Evolutionary conservation across 2,797 vertebrate species (phyloP).

Genomic region (Sebastiscus albofasciatus): DNA sequence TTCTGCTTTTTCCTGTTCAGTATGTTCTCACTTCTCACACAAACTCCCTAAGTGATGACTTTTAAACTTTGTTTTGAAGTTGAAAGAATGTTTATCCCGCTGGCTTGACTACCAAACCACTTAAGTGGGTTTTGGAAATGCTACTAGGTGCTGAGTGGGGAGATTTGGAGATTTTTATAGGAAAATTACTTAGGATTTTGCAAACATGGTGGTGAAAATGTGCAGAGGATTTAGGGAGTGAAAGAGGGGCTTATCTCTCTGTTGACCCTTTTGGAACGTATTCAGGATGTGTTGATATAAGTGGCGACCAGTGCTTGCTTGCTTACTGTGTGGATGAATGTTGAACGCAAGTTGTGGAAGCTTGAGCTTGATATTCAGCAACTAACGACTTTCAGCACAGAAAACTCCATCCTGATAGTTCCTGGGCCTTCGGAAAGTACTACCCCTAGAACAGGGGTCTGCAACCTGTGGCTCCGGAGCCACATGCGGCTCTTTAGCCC

Average conservation of each 20-base stretch:
- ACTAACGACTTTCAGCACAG: not conserved
- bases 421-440: not conserved
- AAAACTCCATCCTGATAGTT: not conserved
- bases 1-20: not conserved
- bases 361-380: not conserved
- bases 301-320: not conserved
- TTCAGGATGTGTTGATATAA: not conserved
- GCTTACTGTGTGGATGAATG: not conserved
- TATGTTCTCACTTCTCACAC: not conserved
- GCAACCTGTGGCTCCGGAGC: too few relatives aligned
- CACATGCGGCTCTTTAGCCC: too few relatives aligned
- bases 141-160: not conserved
- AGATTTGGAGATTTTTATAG: slow-evolving; percentile 1
- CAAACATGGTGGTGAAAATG: not conserved
- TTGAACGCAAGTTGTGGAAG: not conserved
- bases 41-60: not conserved
- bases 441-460: not conserved
- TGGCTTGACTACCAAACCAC: not conserved
- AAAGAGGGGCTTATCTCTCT: not conserved
- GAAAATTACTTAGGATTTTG: not conserved
- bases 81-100: not conserved
- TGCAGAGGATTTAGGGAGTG: not conserved
- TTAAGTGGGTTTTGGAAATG: not conserved
- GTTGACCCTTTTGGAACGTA: not conserved
- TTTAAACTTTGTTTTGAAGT: slow-evolving; percentile 2